A percentile compares a stretch with the other conserved stretches of the same genome.
phyloP scores from a whole-genome alignment of 2,113 vertebrate genomes.

The Lepidiolamprologus cunningtoni region DNA sequence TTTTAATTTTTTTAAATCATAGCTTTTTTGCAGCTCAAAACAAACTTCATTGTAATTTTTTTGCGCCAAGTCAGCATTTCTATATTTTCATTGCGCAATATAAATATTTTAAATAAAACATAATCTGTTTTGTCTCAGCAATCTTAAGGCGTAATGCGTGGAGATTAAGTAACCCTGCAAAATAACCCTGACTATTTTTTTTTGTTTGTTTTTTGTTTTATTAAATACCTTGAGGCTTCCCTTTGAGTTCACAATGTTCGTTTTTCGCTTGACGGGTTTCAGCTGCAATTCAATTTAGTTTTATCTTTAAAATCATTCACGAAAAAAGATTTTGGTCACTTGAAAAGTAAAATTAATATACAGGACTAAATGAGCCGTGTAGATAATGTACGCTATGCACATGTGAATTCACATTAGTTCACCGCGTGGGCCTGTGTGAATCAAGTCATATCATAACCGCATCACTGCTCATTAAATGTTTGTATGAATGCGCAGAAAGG shows the following conservation, averaged over 20 bases:
- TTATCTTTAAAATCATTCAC: not conserved
- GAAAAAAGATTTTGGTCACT: not conserved
- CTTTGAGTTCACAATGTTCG: not conserved
- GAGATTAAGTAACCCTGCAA: not conserved
- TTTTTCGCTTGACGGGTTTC: not conserved
- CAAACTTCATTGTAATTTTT: not conserved
- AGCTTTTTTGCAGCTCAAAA: not conserved
- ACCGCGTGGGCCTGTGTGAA: not conserved
- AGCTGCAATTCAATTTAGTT: not conserved
- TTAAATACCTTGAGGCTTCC: not conserved
- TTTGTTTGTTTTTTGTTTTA: not conserved
- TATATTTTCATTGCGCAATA: not conserved
- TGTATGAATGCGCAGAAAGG: not conserved
- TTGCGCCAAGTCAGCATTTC: not conserved
- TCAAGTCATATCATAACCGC: not conserved
- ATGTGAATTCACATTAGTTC: not conserved
- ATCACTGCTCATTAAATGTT: not conserved
- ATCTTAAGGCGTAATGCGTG: not conserved
- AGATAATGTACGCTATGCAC: not conserved
- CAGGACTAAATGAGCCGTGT: not conserved
- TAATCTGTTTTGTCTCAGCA: not conserved
- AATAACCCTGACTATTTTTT: not conserved
- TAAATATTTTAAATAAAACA: not conserved
- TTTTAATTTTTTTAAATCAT: not conserved
- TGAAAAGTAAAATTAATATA: not conserved